Evolutionary conservation across 2,888 invertebrate species (phyloP), one percentile per base, ranked within the genome.

Genomic region (Thumatha senex): DNA sequence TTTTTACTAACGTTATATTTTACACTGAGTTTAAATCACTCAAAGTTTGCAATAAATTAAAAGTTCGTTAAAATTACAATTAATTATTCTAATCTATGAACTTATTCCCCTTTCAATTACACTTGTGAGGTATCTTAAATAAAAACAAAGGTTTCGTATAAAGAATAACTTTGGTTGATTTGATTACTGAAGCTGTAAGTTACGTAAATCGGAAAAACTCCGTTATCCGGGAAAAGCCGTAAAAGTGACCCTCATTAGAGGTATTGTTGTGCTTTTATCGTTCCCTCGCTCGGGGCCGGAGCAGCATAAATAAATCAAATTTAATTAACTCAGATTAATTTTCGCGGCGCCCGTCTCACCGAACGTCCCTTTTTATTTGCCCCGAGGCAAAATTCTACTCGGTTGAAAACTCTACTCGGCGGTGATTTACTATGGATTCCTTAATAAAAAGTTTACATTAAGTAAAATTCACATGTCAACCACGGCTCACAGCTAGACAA

Each of bases 291-390:
- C 76, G 59, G 67, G 69, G 71, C 76, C 75, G 70, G 78, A 74
- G 64, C 72, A 79, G 74, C 82, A 90, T 91, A 91, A 90, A 90
- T 91, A 91, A 91, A 89, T 89, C 84, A 90, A 90, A 89, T 89
- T 91, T 91, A 91, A 91, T 91, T 91, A 91, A 90, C 90, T 86
- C 82, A 86, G 87, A 91, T 91, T 91, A 90, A 90, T 91, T 90
- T 89, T 87, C 89, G 81, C 86, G 78, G 82, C 80, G 72, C 79
- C 78, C 78, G 73, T 79, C 70, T 72, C 72, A 54, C 57, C 61
- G 54, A 59, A 63, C 80, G 76, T 80, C 86, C 87, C 87, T 86
- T 89, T 88, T 88, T 87, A 86, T 86, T 84, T 76, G 82, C 84
- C 86, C 78, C 66, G 67, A 80, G 78, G 80, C 78, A 80, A 82